phyloP scores from a whole-genome alignment of 2,113 vertebrate genomes.

The Silurus meridionalis region DNA sequence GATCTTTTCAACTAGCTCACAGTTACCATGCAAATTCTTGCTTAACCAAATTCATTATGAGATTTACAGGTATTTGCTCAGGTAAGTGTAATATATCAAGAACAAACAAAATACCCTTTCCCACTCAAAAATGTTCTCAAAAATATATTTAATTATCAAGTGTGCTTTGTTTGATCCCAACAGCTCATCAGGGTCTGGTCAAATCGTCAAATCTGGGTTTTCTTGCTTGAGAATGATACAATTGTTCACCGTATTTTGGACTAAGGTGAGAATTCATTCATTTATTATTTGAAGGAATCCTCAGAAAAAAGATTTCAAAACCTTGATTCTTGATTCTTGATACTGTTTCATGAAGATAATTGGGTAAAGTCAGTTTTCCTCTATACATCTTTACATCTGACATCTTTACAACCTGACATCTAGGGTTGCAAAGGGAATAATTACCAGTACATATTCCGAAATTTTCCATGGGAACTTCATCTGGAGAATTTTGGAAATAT shows the following conservation, averaged over 20 bases:
- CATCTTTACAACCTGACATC: no score
- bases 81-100: neutral
- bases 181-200: neutral
- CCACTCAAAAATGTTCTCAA: neutral
- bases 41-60: neutral
- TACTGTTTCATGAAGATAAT: neutral
- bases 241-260: neutral
- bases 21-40: neutral
- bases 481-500: no score
- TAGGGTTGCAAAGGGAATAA: no score
- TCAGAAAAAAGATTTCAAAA: neutral
- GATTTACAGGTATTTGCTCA: neutral
- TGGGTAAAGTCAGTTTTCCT: neutral
- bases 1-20: neutral
- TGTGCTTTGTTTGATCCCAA: neutral
- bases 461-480: no score
- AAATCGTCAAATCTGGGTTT: neutral
- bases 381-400: no score
- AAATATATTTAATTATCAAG: neutral
- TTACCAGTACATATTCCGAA: no score
- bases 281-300: neutral
- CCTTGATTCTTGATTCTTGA: neutral
- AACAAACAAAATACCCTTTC: neutral
- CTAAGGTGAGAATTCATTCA: neutral
- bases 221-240: neutral